Evolutionary conservation across 2,113 vertebrate species (phyloP).

Genomic region (Chionis minor): DNA sequence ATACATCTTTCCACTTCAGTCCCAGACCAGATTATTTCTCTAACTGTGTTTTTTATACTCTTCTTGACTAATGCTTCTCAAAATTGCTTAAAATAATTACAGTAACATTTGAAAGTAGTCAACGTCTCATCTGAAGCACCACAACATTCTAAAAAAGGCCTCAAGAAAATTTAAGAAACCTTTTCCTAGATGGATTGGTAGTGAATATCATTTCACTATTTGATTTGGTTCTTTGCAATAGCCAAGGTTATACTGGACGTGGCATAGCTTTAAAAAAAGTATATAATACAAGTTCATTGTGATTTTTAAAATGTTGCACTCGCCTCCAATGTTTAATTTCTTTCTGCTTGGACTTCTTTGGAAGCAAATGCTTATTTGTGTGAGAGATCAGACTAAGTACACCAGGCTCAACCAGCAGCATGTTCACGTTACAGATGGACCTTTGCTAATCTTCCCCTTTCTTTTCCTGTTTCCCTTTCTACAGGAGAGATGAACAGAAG

Average conservation of each 20-base stretch:
- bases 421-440: neutral
- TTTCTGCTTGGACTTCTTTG: neutral
- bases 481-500: neutral
- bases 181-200: neutral
- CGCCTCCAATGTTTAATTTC: neutral
- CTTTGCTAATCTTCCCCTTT: neutral
- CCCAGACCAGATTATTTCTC: neutral
- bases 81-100: neutral
- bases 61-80: neutral
- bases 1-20: neutral
- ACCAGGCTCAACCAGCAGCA: neutral
- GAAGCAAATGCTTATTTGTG: neutral
- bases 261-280: neutral
- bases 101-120: neutral
- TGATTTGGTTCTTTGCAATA: neutral
- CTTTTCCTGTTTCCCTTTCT: neutral
- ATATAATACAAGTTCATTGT: neutral
- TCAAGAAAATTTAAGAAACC: neutral
- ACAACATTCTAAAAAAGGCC: neutral
- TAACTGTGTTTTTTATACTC: neutral
- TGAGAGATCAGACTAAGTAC: neutral
- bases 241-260: neutral
- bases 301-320: neutral
- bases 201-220: neutral
- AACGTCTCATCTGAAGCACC: neutral